These are phyloP conservation scores for Leptopilina myrica DNA, from an alignment of 2,888 invertebrate species.

Conservation along the genomic window DNA sequence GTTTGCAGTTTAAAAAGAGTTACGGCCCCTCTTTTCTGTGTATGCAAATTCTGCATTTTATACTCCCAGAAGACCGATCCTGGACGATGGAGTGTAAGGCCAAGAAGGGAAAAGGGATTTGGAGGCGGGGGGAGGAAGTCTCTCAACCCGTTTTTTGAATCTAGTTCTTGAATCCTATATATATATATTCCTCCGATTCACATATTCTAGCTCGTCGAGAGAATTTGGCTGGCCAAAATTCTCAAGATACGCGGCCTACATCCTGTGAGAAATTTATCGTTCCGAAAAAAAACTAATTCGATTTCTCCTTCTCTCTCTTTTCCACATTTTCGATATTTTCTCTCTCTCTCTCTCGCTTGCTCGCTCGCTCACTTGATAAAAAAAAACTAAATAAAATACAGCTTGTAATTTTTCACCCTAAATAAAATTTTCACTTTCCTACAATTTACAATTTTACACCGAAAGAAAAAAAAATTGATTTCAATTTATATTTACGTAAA, in stretches of 20 bases:
- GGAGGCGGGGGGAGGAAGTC: not conserved
- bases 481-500: too few relatives aligned
- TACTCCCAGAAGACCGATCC: constrained; percentile 34
- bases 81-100: not conserved
- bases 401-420: too few relatives aligned
- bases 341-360: too few relatives aligned
- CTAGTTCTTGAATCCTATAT: not conserved
- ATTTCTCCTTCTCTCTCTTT: not conserved
- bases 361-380: too few relatives aligned
- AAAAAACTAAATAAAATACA: too few relatives aligned
- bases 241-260: constrained; percentile 22
- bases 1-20: not conserved
- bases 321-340: too few relatives aligned
- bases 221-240: constrained; percentile 31
- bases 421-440: too few relatives aligned
- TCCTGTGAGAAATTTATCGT: constrained; percentile 26
- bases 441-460: too few relatives aligned
- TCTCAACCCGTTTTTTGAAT: constrained; percentile 29
- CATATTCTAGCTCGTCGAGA: constrained; percentile 29
- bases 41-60: constrained; percentile 30
- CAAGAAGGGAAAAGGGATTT: too few relatives aligned
- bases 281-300: not conserved
- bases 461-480: too few relatives aligned
- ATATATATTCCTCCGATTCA: not conserved
- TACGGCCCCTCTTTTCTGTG: constrained; percentile 2